phyloP scores from a whole-genome alignment of 1,140 invertebrate genomes.

The Drosophila bocki region DNA sequence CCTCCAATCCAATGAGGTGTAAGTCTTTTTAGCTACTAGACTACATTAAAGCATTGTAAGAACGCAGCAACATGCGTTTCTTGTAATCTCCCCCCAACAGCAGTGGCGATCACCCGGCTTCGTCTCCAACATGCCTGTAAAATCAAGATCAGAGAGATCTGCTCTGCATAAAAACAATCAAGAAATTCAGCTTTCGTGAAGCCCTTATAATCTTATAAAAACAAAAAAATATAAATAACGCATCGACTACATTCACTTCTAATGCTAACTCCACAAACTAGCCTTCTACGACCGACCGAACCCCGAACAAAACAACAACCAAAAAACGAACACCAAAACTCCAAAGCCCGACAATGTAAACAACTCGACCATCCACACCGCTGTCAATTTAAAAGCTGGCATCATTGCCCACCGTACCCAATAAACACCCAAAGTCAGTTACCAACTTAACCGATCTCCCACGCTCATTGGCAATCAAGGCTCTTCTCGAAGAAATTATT shows the following conservation, averaged over 20 bases:
- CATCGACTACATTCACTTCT: not conserved
- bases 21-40: no score
- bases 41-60: no score
- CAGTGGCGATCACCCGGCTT: no score
- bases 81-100: no score
- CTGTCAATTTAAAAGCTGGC: not conserved
- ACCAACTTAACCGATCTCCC: not conserved
- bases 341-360: not conserved
- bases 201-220: not conserved
- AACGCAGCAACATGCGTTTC: no score
- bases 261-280: not conserved
- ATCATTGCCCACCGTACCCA: not conserved
- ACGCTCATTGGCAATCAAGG: not conserved
- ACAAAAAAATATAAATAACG: not conserved
- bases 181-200: not conserved
- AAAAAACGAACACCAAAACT: not conserved
- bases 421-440: not conserved
- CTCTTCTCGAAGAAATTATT: not conserved
- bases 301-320: not conserved
- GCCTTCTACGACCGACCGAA: not conserved
- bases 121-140: not conserved
- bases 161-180: not conserved
- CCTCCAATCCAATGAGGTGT: no score
- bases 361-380: not conserved
- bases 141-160: not conserved